Evolutionary conservation across 2,888 invertebrate species (phyloP).

Genomic region (Dasysyrphus albostriatus): DNA sequence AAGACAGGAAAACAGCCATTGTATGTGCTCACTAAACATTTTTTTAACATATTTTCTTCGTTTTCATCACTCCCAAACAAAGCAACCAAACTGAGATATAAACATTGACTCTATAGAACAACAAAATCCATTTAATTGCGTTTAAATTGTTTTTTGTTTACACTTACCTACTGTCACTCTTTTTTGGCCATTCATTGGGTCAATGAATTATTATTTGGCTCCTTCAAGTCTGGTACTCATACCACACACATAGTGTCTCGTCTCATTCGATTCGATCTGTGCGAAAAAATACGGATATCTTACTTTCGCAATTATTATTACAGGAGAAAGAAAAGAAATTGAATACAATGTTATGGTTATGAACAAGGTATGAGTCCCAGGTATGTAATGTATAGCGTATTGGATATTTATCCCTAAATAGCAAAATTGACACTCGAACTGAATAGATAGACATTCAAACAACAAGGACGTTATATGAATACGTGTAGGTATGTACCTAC

Average conservation of each 20-base stretch:
- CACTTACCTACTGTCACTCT: constrained; percentile 54
- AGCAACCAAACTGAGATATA: not conserved
- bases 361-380: constrained; percentile 44
- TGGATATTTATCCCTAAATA: constrained; percentile 25
- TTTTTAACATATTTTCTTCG: not conserved
- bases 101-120: not conserved
- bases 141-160: constrained; percentile 58
- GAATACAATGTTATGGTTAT: constrained; percentile 38
- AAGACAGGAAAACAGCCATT: not conserved
- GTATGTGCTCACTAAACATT: not conserved
- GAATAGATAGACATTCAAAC: constrained; percentile 44
- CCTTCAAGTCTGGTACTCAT: constrained; percentile 51
- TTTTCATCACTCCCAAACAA: not conserved
- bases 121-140: constrained; percentile 44
- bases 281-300: constrained; percentile 61
- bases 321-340: constrained; percentile 51
- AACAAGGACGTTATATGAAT: not conserved
- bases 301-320: constrained; percentile 58
- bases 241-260: constrained; percentile 63
- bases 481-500: not conserved
- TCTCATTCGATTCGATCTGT: constrained; percentile 12
- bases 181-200: constrained; percentile 35
- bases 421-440: constrained; percentile 52
- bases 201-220: constrained; percentile 57
- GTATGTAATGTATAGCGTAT: not conserved